phyloP scores from a whole-genome alignment of 2,113 vertebrate species.

The Ammospiza caudacuta region DNA sequence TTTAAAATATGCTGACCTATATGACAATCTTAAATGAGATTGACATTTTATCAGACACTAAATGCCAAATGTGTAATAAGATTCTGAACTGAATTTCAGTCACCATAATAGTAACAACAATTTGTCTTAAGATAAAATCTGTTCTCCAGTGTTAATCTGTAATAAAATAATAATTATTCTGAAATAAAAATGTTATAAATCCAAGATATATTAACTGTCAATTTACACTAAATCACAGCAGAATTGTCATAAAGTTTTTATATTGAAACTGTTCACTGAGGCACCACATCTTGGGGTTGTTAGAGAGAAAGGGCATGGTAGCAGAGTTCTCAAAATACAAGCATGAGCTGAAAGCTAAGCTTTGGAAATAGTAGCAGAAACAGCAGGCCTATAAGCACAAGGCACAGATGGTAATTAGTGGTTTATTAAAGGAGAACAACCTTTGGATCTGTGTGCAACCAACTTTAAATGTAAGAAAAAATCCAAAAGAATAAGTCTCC shows the following conservation, averaged over 20 bases:
- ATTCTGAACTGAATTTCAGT: background rate
- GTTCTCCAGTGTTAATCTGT: background rate
- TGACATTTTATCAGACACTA: background rate
- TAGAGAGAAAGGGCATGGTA: background rate
- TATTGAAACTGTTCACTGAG: background rate
- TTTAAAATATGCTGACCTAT: background rate
- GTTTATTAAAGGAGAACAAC: background rate
- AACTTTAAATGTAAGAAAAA: background rate
- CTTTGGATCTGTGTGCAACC: background rate
- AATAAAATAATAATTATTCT: background rate
- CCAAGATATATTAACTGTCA: background rate
- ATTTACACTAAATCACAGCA: background rate
- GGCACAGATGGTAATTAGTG: background rate
- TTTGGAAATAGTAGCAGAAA: background rate
- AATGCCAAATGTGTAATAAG: background rate
- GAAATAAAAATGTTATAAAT: background rate
- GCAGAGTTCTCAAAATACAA: background rate
- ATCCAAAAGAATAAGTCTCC: background rate
- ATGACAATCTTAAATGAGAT: background rate
- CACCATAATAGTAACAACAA: fast-evolving
- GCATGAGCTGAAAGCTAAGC: background rate
- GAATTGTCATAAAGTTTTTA: background rate
- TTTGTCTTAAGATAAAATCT: background rate
- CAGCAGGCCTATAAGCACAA: background rate
- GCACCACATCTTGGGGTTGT: background rate